Evolutionary conservation across 2,113 vertebrate genomes (phyloP).

Genomic region (Psilopsiagon aurifrons): DNA sequence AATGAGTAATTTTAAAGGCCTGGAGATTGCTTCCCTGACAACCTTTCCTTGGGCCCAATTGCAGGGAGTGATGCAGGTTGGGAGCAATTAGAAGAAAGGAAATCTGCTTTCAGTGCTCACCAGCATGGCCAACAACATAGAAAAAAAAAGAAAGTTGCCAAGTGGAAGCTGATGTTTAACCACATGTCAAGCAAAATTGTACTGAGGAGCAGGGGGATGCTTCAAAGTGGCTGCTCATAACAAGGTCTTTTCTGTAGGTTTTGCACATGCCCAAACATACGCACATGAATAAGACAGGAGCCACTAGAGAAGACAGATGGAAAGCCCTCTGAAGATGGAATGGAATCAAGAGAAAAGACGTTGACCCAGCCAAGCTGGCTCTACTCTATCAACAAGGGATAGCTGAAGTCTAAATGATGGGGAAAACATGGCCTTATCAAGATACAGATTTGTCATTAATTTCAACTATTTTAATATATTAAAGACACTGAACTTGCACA

Average conservation of each 20-base stretch:
- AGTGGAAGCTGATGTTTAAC: background rate
- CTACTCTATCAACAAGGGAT: background rate
- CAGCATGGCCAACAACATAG: background rate
- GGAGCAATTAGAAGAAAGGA: background rate
- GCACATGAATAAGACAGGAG: background rate
- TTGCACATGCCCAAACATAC: background rate
- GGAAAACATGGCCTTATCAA: accelerated
- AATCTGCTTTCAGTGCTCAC: background rate
- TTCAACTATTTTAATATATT: background rate
- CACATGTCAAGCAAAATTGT: background rate
- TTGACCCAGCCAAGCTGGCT: background rate
- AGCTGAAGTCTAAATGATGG: background rate
- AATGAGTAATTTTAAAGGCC: background rate
- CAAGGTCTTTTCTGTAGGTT: background rate
- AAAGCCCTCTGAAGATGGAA: background rate
- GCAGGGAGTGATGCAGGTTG: background rate
- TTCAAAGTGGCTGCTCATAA: background rate
- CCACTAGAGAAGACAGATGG: background rate
- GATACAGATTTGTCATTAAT: background rate
- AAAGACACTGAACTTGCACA: background rate
- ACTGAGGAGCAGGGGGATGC: background rate
- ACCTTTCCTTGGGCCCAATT: background rate
- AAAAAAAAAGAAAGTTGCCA: background rate
- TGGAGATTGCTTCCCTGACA: background rate
- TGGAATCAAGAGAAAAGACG: background rate